Percentiles rank a stretch among this genome's conserved stretches.
Conservation (phyloP, 2,113 vertebrate species). For the Silurus asotus region DNA sequence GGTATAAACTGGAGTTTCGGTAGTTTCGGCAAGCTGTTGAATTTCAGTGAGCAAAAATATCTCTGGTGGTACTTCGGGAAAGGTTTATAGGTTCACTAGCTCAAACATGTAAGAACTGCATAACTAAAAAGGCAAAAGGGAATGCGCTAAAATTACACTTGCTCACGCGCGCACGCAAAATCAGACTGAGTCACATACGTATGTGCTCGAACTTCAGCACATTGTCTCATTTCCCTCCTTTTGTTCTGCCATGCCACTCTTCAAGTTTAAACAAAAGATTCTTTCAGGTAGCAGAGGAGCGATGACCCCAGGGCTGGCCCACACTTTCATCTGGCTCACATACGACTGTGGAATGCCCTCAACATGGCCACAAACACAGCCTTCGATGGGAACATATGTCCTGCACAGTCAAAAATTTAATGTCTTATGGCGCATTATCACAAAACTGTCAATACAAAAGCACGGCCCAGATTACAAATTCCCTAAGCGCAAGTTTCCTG, state of each 20-base stretch:
- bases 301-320: slow-evolving; percentile 1
- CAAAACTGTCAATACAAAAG: not conserved
- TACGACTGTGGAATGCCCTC: slow-evolving; percentile 10
- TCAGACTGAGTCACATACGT: not conserved
- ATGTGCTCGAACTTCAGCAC: not conserved
- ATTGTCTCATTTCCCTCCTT: slow-evolving; percentile 14
- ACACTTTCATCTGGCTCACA: slow-evolving; percentile 24
- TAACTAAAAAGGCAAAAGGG: slow-evolving; percentile 20
- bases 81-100: not conserved
- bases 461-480: not conserved
- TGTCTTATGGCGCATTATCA: too few species aligned
- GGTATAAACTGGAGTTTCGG: not conserved
- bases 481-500: not conserved
- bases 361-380: not conserved
- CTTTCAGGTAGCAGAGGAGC: slow-evolving; percentile 5
- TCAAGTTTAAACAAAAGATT: slow-evolving; percentile 29
- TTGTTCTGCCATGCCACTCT: slow-evolving; percentile 14
- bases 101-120: not conserved
- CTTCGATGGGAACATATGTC: not conserved
- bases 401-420: not conserved
- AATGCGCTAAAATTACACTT: not conserved
- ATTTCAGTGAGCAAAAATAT: not conserved
- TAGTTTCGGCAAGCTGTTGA: not conserved
- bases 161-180: slow-evolving; percentile 11
- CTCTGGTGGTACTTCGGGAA: not conserved